Percentiles rank a stretch among this genome's conserved stretches.
Conservation (phyloP, 2,113 vertebrate genomes). For the Eidolon helvum region DNA sequence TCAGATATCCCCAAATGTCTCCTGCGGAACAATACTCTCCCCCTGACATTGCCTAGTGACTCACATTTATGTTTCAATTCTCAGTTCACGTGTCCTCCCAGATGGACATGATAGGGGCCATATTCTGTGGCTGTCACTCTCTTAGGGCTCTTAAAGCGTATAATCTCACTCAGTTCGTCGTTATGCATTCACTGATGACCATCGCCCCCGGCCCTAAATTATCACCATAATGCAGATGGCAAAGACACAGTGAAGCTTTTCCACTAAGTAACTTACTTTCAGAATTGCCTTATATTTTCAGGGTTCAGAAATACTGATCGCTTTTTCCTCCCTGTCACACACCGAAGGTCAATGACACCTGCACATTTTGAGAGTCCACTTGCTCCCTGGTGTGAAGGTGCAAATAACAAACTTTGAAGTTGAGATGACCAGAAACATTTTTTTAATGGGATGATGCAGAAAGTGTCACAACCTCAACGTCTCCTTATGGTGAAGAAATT, state of each 20-base stretch:
- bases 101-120: not conserved
- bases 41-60: not conserved
- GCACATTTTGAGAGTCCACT: not conserved
- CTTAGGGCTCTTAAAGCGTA: not conserved
- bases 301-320: not conserved
- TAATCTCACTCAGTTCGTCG: not conserved
- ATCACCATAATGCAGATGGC: fast-evolving
- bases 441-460: not conserved
- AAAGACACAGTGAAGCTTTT: not conserved
- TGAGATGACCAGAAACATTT: not conserved
- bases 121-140: not conserved
- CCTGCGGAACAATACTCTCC: not conserved
- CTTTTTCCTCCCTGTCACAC: not conserved
- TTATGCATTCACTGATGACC: not conserved
- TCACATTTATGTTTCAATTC: too few species aligned
- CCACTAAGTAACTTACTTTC: not conserved
- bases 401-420: not conserved
- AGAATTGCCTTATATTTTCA: not conserved
- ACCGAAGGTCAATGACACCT: not conserved
- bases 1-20: not conserved
- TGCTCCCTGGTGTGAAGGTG: not conserved
- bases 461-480: not conserved
- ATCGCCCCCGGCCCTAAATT: not conserved
- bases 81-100: not conserved
- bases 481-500: not conserved